These are phyloP conservation scores for Chrysomela aeneicollis DNA, from an alignment of 2,888 invertebrate genomes.

Conservation along the genomic window DNA sequence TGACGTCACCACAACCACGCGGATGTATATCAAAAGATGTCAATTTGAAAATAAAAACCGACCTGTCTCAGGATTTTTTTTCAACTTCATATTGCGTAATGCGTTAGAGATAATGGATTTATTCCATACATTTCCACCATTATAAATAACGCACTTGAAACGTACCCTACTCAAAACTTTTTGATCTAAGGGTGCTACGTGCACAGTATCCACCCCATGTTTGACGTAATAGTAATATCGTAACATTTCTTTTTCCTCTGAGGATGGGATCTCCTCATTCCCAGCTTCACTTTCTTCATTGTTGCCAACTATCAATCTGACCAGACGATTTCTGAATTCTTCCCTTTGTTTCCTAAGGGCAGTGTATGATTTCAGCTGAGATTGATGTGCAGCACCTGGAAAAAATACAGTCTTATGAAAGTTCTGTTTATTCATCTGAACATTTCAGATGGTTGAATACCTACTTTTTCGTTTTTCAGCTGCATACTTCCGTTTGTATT, in stretches of 20 bases:
- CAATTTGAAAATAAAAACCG: too few relatives aligned
- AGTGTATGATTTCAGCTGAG: conserved; percentile 69
- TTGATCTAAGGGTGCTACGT: conserved; percentile 84
- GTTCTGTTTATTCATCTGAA: too few relatives aligned
- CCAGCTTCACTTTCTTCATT: conserved; percentile 64
- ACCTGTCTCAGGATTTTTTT: too few relatives aligned
- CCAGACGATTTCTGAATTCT: conserved; percentile 81
- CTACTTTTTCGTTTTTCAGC: conserved; percentile 57
- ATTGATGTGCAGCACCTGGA: conserved; percentile 61
- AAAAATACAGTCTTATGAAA: conserved; percentile 26
- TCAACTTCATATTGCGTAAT: too few relatives aligned
- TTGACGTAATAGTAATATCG: conserved; percentile 91
- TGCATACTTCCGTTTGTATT: conserved; percentile 55
- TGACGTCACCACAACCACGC: too few relatives aligned
- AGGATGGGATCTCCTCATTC: conserved; percentile 65
- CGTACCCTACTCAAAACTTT: conserved; percentile 71
- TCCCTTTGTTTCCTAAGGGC: conserved; percentile 78
- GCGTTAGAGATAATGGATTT: too few relatives aligned
- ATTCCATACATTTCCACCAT: too few relatives aligned
- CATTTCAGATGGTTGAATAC: too few relatives aligned
- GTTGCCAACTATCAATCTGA: conserved; percentile 75
- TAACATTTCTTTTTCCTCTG: conserved; percentile 73
- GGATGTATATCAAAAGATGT: too few relatives aligned
- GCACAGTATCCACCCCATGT: conserved; percentile 89
- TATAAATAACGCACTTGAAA: conserved; percentile 1